These are phyloP conservation scores for Genyomyrus donnyi DNA, from an alignment of 2,113 vertebrate genomes.

Conservation along the genomic window DNA sequence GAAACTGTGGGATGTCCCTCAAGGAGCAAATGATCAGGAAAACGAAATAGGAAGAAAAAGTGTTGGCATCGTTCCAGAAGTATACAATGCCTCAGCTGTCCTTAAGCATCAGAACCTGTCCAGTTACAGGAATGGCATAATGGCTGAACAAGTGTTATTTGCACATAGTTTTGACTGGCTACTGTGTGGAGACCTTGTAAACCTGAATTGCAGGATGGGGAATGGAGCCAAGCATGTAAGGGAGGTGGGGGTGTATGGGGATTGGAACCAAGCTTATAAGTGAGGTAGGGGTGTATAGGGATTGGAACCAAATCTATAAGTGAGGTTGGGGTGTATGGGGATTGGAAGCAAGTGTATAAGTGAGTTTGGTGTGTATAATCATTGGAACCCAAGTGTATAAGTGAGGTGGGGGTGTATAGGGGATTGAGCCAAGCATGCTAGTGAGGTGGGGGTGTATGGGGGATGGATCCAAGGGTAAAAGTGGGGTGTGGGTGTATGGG, in stretches of 20 bases:
- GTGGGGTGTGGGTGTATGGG: too few relatives aligned
- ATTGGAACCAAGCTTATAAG: background rate
- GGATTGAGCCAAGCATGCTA: too few relatives aligned
- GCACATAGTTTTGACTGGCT: background rate
- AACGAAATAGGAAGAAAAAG: background rate
- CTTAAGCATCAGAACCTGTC: background rate
- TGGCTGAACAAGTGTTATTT: background rate
- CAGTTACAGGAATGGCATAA: background rate
- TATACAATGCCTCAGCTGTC: background rate
- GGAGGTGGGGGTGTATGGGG: background rate
- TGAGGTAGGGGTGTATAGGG: background rate
- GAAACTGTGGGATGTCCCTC: background rate
- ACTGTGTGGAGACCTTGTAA: background rate
- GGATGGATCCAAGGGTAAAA: background rate
- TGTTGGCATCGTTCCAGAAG: too few relatives aligned
- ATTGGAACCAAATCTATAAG: too few relatives aligned
- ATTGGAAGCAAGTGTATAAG: too few relatives aligned
- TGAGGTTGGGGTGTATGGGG: too few relatives aligned
- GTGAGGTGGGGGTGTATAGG: too few relatives aligned
- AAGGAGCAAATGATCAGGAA: background rate
- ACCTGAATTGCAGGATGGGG: background rate
- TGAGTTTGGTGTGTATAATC: too few relatives aligned
- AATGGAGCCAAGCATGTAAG: background rate
- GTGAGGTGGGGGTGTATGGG: background rate
- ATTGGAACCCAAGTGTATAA: too few relatives aligned